These are phyloP conservation scores for Helarctos malayanus DNA, from an alignment of 2,797 vertebrate genomes.

Conservation along the genomic window DNA sequence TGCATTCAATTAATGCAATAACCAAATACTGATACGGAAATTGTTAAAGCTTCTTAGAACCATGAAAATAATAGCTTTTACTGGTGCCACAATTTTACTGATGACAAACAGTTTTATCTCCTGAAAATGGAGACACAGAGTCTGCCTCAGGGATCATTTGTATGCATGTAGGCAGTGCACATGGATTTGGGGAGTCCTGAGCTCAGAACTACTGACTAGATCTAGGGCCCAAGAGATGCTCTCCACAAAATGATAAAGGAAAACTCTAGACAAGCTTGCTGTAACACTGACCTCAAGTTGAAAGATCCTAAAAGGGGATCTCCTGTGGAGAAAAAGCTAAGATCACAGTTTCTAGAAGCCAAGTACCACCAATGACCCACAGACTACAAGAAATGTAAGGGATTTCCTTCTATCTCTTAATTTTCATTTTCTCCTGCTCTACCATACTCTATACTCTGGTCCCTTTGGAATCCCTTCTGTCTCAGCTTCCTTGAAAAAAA, in stretches of 20 bases:
- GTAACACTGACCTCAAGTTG: not conserved
- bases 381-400: not conserved
- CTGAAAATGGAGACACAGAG: not conserved
- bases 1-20: slow-evolving; percentile 26
- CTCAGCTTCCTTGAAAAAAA: slow-evolving; percentile 2
- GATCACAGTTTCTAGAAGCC: not conserved
- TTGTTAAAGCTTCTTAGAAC: slow-evolving; percentile 44
- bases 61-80: slow-evolving; percentile 55
- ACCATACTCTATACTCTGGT: not conserved
- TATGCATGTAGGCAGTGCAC: not conserved
- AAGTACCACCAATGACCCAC: not conserved
- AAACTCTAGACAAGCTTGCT: not conserved
- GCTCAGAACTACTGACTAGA: not conserved
- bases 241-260: not conserved
- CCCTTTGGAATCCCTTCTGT: not conserved
- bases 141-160: not conserved
- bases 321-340: not conserved
- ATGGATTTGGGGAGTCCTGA: not conserved
- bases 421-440: not conserved
- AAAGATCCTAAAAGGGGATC: not conserved
- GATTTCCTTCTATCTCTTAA: not conserved
- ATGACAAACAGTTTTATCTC: slow-evolving; percentile 3
- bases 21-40: slow-evolving; percentile 12
- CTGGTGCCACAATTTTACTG: not conserved
- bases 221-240: not conserved